Evolutionary conservation across 2,113 vertebrate genomes (phyloP), one percentile per base, ranked within the genome.

Genomic region (Chloropsis cyanopogon): DNA sequence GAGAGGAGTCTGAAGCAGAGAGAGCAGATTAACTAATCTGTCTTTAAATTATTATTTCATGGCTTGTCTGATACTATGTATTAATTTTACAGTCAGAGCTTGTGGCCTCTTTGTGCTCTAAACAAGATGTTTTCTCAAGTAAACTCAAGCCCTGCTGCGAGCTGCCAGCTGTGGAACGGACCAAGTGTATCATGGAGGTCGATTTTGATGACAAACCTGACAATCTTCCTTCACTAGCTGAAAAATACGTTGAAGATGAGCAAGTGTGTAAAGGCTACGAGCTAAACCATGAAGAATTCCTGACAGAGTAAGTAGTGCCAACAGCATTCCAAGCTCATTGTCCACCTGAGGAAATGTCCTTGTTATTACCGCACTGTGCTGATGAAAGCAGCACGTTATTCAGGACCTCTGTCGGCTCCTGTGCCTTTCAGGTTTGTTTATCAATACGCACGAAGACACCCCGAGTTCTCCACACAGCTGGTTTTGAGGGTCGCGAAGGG

Each of bases 131-230:
- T 42, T 33, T 98, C 69, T 98, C 98, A 42, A 81, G 63, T 22
- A 98, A 98, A 92, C 31, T 98, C 88, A 88, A 94, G 41, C 2
- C 18, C 12, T 98, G 98, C 77, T 98, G 98, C 4, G 92, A 73
- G 4, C 97, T 88, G 35, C 78, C 97, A 8, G 0, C 82, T 31
- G 6, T 97, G 68, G 93, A 97, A 71, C 94, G 78, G 76, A 84
- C 85, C 77, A 91, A 93, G 20, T 98, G 98, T 57, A 19, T 98
- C 5, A 0, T 46, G 0, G 72, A 94, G 2, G 1, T 59, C 12
- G 93, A 96, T 0, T 65, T 44, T 7, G 98, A 98, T 47, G 93
- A 94, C 0, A 5, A 63, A 7, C 97, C 98, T 54, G 69, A 16
- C 33, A 59, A 59, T n/a, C 90, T 98, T 47, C 6, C 96, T 11